Base-by-base conservation (phyloP, 2,888 invertebrate species). In the Tipula confusa region DNA sequence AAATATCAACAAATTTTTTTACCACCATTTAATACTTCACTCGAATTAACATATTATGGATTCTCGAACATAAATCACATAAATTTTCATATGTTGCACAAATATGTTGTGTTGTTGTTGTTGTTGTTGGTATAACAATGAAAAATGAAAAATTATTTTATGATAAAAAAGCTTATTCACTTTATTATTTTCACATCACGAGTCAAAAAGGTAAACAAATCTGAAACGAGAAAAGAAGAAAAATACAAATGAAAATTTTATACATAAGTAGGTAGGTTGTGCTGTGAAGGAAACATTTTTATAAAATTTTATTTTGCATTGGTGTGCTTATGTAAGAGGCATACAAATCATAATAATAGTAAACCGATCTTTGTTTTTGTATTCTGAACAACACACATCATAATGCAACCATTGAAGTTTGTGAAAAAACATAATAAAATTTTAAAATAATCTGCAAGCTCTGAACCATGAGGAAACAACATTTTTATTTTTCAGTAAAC, bases 181-280 rank as follows among this genome's bases (percentile, higher is more conserved):
- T 64, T 18, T 64, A 64, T 64, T 64, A 64, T 64, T 24, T 24
- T 64, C 64, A 24, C 64, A 64, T 64, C 64, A 64, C 64, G 64
- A 64, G 64, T 64, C 24, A 64, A 64, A 24, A 64, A 64, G 64
- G 64, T 64, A 64, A 64, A 64, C 24, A 64, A 64, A 64, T 64
- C 64, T 64, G 64, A 64, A 64, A 64, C 7, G 24, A 64, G 13
- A 38, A n/a, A 24, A 64, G 24, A 0, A 64, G 24, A 24, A 64
- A 11, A 64, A 1, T 24, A 64, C n/a, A 36, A 43, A n/a, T n/a
- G n/a, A n/a, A 9, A 64, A 2, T 64, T 9, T 64, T 64, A 64
- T 64, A n/a, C n/a, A n/a, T n/a, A n/a, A n/a, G n/a, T n/a, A n/a
- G n/a, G n/a, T 64, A 64, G 18, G 18, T 64, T 24, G 24, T 64